Conservation (phyloP, 1,140 invertebrate genomes). For the Orius insidiosus region DNA sequence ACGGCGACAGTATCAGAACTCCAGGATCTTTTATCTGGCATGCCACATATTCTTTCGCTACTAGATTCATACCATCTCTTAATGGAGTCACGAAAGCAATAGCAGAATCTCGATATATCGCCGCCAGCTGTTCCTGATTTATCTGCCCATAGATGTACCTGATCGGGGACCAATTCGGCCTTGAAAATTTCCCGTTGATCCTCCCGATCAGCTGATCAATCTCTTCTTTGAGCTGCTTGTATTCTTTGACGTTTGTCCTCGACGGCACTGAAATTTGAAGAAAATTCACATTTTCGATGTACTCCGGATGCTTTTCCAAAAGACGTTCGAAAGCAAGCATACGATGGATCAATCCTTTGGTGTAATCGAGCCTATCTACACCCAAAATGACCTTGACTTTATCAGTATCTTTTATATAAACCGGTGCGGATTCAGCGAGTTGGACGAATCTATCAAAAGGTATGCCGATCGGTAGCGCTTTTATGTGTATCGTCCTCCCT, state of each 20-base stretch:
- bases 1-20: slow-evolving; percentile 75
- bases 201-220: slow-evolving; percentile 76
- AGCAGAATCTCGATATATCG: slow-evolving; percentile 67
- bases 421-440: slow-evolving; percentile 58
- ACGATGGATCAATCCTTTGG: slow-evolving; percentile 69
- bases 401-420: slow-evolving; percentile 33
- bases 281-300: slow-evolving; percentile 61
- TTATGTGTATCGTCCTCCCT: slow-evolving; percentile 60
- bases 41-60: slow-evolving; percentile 84
- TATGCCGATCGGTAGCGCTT: slow-evolving; percentile 71
- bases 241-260: slow-evolving; percentile 76
- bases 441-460: slow-evolving; percentile 74
- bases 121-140: slow-evolving; percentile 66
- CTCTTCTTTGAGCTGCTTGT: slow-evolving; percentile 78
- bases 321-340: slow-evolving; percentile 68
- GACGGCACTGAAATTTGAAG: slow-evolving; percentile 81
- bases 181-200: slow-evolving; percentile 73
- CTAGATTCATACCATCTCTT: slow-evolving; percentile 83
- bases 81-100: slow-evolving; percentile 74
- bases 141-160: slow-evolving; percentile 81
- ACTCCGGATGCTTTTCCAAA: slow-evolving; percentile 70
- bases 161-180: slow-evolving; percentile 79
- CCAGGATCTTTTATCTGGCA: slow-evolving; percentile 77
- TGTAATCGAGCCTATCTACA: slow-evolving; percentile 79
- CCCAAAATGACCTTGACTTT: slow-evolving; percentile 67